A percentile compares a stretch with the other conserved stretches of the same genome.
These are phyloP conservation scores for Chloromyia formosa DNA, from an alignment of 2,888 invertebrate genomes.

Conservation along the genomic window DNA sequence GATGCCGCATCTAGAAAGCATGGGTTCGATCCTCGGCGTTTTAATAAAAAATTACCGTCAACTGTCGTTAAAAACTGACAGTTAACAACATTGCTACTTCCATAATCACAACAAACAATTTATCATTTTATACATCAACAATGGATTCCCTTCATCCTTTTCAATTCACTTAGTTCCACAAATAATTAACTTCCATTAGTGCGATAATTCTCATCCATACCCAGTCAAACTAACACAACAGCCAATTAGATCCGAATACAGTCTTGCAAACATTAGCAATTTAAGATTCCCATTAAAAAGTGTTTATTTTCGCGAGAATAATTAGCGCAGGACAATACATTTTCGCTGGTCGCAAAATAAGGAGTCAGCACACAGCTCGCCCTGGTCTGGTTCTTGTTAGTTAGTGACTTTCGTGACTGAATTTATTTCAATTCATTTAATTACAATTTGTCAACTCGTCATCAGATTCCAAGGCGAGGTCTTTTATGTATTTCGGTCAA, in stretches of 20 bases:
- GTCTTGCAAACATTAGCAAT: background rate
- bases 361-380: background rate
- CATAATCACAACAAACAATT: no score
- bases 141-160: no score
- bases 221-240: no score
- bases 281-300: background rate
- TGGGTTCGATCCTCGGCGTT: no score
- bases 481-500: constrained; percentile 27
- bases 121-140: no score
- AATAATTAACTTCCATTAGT: no score
- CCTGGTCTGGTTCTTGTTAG: background rate
- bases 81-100: no score
- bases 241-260: background rate
- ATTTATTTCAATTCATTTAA: constrained; percentile 39
- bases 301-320: constrained; percentile 5
- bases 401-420: constrained; percentile 6
- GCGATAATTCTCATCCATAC: no score
- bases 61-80: no score
- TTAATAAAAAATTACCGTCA: no score
- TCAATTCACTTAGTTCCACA: no score
- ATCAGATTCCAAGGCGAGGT: constrained; percentile 11
- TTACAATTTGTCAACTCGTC: constrained; percentile 40
- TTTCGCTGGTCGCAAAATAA: background rate
- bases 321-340: background rate
- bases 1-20: no score